Evolutionary conservation across 1,140 invertebrate species (phyloP), one percentile per base, ranked within the genome.

Genomic region (Andrena cerasifolii): DNA sequence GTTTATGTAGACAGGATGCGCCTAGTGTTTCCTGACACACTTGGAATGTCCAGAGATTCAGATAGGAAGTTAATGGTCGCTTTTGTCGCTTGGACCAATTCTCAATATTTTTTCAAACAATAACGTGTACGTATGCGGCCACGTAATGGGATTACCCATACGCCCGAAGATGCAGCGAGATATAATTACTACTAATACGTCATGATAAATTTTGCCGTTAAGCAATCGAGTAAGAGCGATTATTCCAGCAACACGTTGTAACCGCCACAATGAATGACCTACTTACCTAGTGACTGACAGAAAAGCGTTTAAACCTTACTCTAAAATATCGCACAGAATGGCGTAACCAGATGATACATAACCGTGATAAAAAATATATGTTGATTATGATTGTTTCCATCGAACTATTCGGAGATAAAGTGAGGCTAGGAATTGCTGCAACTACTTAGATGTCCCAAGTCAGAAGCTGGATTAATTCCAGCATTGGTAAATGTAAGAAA

Each of bases 1-100:
- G 47, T 85, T 84, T 86, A 86, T 85, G 77, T 79, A 83, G n/a
- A 49, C 83, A 86, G 86, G 85, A 86, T 81, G 78, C 63, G 56
- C 58, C 58, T n/a, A 43, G 66, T 78, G n/a, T 84, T 85, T 62
- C 62, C 78, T 79, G 21, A 45, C 72, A 71, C 45, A 67, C 56
- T 45, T 53, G 68, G 58, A 78, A 73, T 47, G 24, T 67, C 31
- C 53, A 75, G 65, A 67, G 65, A 67, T 71, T 63, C 49, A 75
- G 65, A 58, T 70, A 81, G 51, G 58, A 78, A 24, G 49, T 28
- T 71, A 81, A 85, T 80, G 18, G 26, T 18, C 43, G 10, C 14
- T 51, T 77, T 80, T 61, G 62, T 84, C 53, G 36, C 10, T 10
- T 12, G 5, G 67, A 65, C 45, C 56, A 59, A 43, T 56, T 80